Evolutionary conservation across 2,113 vertebrate species (phyloP).

Genomic region (Azemiops feae): DNA sequence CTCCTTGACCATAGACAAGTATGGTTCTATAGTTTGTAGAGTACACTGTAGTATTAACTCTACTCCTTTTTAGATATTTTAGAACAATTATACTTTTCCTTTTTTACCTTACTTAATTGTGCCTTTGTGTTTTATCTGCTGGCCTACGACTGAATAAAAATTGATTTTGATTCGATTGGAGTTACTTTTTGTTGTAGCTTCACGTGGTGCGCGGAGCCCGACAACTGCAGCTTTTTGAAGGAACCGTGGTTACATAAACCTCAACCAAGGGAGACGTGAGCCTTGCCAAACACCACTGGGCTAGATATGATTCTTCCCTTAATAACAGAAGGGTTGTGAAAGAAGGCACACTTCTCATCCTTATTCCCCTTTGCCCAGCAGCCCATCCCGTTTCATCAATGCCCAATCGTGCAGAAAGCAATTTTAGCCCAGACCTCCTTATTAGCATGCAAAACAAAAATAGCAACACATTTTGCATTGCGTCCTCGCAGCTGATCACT

Average conservation of each 20-base stretch:
- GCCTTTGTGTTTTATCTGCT: not conserved
- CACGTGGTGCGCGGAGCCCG: not conserved
- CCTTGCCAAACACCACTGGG: not conserved
- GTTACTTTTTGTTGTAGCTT: not conserved
- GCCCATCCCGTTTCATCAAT: not conserved
- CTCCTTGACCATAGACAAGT: not conserved
- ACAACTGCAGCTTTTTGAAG: not conserved
- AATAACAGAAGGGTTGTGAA: not conserved
- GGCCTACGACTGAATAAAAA: not conserved
- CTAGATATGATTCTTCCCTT: not conserved
- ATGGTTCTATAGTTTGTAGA: not conserved
- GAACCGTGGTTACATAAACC: not conserved
- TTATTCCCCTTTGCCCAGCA: not conserved
- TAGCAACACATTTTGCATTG: constrained; percentile 55
- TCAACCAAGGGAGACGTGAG: not conserved
- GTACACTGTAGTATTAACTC: not conserved
- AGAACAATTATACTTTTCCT: not conserved
- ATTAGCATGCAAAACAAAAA: constrained; percentile 49
- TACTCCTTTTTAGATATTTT: not conserved
- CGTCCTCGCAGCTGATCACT: constrained; percentile 44
- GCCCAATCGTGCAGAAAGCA: constrained; percentile 17
- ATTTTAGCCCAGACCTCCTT: constrained; percentile 51
- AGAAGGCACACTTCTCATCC: not conserved
- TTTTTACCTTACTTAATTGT: not conserved
- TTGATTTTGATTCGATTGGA: not conserved